Evolutionary conservation across 2,797 vertebrate species (phyloP), one percentile per base, ranked within the genome.

Genomic region (Xerus rutilus): DNA sequence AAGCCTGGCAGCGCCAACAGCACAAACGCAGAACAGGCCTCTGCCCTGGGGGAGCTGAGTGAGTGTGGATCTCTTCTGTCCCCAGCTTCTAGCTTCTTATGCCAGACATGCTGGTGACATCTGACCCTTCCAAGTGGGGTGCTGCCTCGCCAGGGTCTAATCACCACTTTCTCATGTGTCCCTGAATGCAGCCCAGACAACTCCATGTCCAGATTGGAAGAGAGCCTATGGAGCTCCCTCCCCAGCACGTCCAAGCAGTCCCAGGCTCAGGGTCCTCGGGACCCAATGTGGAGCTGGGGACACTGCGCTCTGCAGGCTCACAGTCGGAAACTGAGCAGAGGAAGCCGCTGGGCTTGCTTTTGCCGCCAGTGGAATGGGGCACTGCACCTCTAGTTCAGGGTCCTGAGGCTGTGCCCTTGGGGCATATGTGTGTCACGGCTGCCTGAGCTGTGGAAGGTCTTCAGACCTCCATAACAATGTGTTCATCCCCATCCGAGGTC

Each of bases 251-350:
- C 59, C 12, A 14, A 3, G 23, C 54, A 15, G 3, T 45, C 21
- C n/a, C 5, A 7, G 45, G 5, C 14, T 18, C n/a, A 7, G 86
- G 10, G 25, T 73, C 30, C 39, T 12, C 1, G 32, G 65, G 70
- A 30, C 62, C 5, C 9, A 0, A 12, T 0, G n/a, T 25, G 18
- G 28, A 47, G 18, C 14, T 10, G 32, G 28, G 20, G 14, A n/a
- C 64, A 10, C 3, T 0, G 23, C n/a, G 47, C 5, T 23, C 54
- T 64, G 32, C 28, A 18, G 17, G 43, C 3, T 47, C 65, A 21
- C 17, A 11, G 32, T 32, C 9, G 0, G 47, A 47, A 20, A 21
- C 9, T 25, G 23, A 15, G 15, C 23, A 3, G 13, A 39, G 35
- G 59, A 12, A 59, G 21, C 2, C 2, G 17, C 35, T 7, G 49